Conservation (phyloP, 2,888 invertebrate genomes). For the Choreutis nemorana region DNA sequence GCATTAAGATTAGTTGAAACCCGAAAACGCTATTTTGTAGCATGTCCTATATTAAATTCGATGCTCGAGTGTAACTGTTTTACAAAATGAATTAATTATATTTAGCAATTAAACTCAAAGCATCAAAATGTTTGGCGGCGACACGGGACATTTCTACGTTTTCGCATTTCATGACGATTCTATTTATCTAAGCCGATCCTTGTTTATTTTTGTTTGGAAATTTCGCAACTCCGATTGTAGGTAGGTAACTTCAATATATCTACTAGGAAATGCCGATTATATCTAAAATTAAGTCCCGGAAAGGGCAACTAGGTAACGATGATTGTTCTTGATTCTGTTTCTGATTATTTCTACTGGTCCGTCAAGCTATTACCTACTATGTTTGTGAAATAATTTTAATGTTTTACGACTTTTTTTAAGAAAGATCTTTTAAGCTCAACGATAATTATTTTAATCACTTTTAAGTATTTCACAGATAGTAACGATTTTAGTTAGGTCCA, state of each 20-base stretch:
- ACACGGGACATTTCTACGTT: constrained; percentile 46
- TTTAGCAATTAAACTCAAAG: constrained; percentile 52
- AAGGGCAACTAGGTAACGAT: too few species aligned
- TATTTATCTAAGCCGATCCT: constrained; percentile 37
- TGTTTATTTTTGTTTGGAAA: constrained; percentile 32
- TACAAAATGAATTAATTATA: constrained; percentile 49
- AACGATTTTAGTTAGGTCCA: too few species aligned
- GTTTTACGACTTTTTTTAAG: too few species aligned
- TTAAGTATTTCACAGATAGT: too few species aligned
- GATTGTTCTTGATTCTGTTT: too few species aligned
- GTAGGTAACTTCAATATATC: neutral
- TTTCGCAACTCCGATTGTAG: constrained; percentile 4
- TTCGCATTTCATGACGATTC: constrained; percentile 30
- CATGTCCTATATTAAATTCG: neutral
- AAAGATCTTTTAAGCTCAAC: too few species aligned
- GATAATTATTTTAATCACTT: too few species aligned
- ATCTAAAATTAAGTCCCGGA: neutral
- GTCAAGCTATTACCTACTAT: too few species aligned
- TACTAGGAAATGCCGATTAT: neutral
- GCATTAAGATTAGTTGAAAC: too few species aligned
- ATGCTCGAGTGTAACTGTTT: constrained; percentile 30
- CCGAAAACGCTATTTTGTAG: neutral
- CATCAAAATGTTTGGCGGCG: constrained; percentile 50
- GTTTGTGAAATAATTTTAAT: too few species aligned
- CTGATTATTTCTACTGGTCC: too few species aligned